phyloP scores from a whole-genome alignment of 2,888 invertebrate genomes.

The Parnassius glacialis region DNA sequence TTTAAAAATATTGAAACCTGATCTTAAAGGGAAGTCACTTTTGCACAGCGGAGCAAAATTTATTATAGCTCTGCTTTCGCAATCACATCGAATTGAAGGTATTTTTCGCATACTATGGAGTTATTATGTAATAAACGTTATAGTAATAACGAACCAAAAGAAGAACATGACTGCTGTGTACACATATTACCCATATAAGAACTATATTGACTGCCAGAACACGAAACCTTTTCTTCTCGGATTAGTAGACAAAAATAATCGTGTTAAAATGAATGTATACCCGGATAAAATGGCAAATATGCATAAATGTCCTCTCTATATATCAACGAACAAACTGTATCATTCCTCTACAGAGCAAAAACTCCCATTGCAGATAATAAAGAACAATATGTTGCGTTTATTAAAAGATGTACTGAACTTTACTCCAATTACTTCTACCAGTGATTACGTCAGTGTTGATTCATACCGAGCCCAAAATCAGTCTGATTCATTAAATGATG shows the following conservation, averaged over 20 bases:
- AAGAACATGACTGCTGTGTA: slow-evolving; percentile 43
- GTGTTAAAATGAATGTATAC: slow-evolving; percentile 39
- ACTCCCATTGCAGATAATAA: slow-evolving; percentile 54
- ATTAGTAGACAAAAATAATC: slow-evolving; percentile 39
- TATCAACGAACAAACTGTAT: slow-evolving; percentile 60
- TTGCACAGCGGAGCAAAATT: slow-evolving; percentile 52
- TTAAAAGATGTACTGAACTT: slow-evolving; percentile 59
- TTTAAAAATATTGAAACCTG: slow-evolving; percentile 47
- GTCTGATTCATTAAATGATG: slow-evolving; percentile 60
- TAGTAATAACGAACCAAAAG: slow-evolving; percentile 43
- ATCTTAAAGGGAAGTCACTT: slow-evolving; percentile 53
- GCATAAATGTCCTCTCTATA: slow-evolving; percentile 58
- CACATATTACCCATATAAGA: slow-evolving; percentile 57
- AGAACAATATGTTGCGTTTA: slow-evolving; percentile 49
- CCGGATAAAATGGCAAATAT: slow-evolving; percentile 60
- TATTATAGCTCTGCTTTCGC: slow-evolving; percentile 47
- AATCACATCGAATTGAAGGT: slow-evolving; percentile 43
- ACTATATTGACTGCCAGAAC: slow-evolving; percentile 52
- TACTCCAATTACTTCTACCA: slow-evolving; percentile 51
- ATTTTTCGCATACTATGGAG: slow-evolving; percentile 54
- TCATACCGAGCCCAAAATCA: slow-evolving; percentile 57
- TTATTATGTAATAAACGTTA: slow-evolving; percentile 49
- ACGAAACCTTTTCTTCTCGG: slow-evolving; percentile 47
- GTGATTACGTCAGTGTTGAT: slow-evolving; percentile 59
- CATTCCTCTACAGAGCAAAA: slow-evolving; percentile 50